These are phyloP conservation scores for Metopia argyrocephala DNA, from an alignment of 2,888 invertebrate species.

Conservation along the genomic window DNA sequence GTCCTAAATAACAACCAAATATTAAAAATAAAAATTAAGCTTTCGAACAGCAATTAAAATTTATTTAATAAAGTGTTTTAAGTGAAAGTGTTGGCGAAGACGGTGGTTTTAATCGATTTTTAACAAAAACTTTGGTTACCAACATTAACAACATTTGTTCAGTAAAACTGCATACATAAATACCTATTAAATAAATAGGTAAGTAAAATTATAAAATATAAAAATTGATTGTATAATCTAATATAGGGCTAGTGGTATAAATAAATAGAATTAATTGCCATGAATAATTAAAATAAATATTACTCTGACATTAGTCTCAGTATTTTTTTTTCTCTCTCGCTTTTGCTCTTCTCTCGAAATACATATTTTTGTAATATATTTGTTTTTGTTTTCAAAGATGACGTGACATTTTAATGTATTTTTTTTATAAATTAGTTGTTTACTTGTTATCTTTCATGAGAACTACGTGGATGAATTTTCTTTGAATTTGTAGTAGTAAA, in stretches of 20 bases:
- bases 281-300: conserved; percentile 5
- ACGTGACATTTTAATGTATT: conserved; percentile 48
- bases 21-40: background rate
- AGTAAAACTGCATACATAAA: background rate
- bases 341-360: background rate
- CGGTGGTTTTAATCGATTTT: conserved; percentile 38
- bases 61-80: background rate
- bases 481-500: conserved; percentile 1
- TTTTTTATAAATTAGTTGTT: conserved; percentile 24
- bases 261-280: conserved; percentile 9
- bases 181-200: conserved; percentile 9
- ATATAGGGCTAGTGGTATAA: background rate
- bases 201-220: background rate
- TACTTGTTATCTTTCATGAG: background rate
- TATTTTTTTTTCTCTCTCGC: background rate
- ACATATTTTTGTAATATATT: conserved; percentile 14
- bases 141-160: background rate
- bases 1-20: background rate
- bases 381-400: conserved; percentile 38
- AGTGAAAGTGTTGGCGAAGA: background rate
- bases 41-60: background rate
- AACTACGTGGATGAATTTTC: conserved; percentile 44
- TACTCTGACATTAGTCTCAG: background rate
- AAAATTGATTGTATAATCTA: conserved; percentile 33
- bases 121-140: background rate